Percentiles rank a stretch among this genome's conserved stretches.
Conservation (phyloP, 2,113 vertebrate species). For the Campylorhamphus procurvoides region DNA sequence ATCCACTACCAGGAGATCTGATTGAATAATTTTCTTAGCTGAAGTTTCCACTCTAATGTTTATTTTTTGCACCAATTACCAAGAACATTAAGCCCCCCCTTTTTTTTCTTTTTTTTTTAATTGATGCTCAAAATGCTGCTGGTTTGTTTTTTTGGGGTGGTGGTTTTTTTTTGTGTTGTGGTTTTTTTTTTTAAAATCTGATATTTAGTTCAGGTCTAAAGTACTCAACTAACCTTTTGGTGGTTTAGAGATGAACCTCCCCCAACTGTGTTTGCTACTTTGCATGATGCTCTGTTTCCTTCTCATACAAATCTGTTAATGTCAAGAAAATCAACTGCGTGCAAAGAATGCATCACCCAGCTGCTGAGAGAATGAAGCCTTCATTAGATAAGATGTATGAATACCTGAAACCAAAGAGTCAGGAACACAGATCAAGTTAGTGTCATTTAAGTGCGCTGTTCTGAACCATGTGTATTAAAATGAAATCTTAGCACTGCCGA, state of each 20-base stretch:
- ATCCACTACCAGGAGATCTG: not conserved
- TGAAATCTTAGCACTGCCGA: not conserved
- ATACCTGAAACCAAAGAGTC: constrained; percentile 33
- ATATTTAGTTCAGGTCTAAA: not conserved
- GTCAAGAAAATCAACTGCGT: constrained; percentile 11
- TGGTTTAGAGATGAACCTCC: not conserved
- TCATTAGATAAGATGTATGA: constrained; percentile 33
- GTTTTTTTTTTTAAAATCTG: not conserved
- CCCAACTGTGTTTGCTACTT: not conserved
- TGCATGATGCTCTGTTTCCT: not conserved
- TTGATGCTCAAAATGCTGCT: not conserved
- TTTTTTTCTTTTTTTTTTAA: not conserved
- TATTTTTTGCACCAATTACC: not conserved
- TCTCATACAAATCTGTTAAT: not conserved
- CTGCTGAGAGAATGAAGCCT: constrained; percentile 12
- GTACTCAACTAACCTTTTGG: not conserved
- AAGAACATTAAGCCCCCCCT: not conserved
- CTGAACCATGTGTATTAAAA: not conserved
- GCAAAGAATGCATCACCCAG: constrained; percentile 11
- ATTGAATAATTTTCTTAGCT: constrained; percentile 18
- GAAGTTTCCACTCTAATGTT: not conserved
- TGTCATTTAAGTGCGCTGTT: not conserved
- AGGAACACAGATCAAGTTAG: constrained; percentile 31
- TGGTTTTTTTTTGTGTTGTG: not conserved
- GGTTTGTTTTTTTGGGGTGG: too few relatives aligned